phyloP scores from a whole-genome alignment of 53 echinoderm and acorn worm genomes.

The Zoroaster sp. region DNA sequence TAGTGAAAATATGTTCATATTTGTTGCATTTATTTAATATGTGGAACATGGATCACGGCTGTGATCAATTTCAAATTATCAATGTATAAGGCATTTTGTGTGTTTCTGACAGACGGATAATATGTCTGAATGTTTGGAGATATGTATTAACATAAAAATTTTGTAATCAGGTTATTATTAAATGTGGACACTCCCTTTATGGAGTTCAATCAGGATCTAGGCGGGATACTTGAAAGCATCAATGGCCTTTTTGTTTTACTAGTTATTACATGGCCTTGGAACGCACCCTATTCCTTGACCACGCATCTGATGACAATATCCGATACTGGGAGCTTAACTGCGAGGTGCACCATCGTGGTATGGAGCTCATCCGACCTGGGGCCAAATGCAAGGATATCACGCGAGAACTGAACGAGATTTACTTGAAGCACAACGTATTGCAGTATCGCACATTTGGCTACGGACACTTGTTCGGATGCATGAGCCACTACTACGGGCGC shows the following conservation, averaged over 20 bases:
- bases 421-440: conserved; percentile 60
- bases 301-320: conserved; percentile 69
- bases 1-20: no score
- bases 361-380: conserved; percentile 78
- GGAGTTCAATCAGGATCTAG: no score
- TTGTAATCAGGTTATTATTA: no score
- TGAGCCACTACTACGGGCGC: conserved; percentile 80
- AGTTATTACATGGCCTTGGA: conserved; percentile 88
- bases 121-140: no score
- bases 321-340: conserved; percentile 81
- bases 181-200: no score
- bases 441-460: conserved; percentile 88
- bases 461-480: conserved; percentile 83
- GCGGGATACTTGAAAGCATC: no score
- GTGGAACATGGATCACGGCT: no score
- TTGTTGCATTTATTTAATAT: no score
- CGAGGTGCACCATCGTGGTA: conserved; percentile 70
- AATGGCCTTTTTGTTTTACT: neutral
- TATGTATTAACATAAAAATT: no score
- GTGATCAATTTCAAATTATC: no score
- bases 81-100: no score
- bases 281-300: conserved; percentile 77
- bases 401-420: conserved; percentile 72
- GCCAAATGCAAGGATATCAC: conserved; percentile 77
- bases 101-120: no score